Conservation (phyloP, 2,797 vertebrate genomes). For the Rhynchotus rufescens region DNA sequence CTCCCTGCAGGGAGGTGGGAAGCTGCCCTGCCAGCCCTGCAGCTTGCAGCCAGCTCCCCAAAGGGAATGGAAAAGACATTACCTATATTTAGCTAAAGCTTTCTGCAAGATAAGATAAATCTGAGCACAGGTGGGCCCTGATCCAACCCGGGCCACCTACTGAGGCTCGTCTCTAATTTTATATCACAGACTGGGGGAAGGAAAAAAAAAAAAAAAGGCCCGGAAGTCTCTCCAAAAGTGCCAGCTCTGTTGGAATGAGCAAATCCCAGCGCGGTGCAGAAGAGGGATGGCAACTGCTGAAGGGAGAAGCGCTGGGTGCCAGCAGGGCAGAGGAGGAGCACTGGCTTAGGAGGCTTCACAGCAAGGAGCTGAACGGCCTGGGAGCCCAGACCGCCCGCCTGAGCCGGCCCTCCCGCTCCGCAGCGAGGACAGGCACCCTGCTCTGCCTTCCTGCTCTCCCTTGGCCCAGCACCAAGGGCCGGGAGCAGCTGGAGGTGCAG, state of each 20-base stretch:
- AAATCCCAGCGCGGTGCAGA: not conserved
- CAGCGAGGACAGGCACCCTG: not conserved
- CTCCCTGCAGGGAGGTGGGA: not conserved
- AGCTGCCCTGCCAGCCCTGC: not conserved
- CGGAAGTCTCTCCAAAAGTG: not conserved
- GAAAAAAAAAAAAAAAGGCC: not conserved
- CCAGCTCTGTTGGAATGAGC: not conserved
- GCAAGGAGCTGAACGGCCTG: rapidly evolving
- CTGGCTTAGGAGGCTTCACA: not conserved
- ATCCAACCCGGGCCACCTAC: not conserved
- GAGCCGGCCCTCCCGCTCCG: not conserved
- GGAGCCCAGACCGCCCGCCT: not conserved
- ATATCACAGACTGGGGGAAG: not conserved
- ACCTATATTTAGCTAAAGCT: not conserved
- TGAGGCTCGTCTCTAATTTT: not conserved
- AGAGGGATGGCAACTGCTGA: not conserved
- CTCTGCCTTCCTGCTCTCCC: not conserved
- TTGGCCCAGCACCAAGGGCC: not conserved
- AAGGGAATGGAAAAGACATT: rapidly evolving
- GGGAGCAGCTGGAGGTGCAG: not conserved
- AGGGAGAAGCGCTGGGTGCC: not conserved
- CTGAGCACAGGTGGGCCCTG: rapidly evolving
- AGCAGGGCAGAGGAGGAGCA: not conserved
- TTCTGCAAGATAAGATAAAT: not conserved
- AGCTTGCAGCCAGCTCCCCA: not conserved